Base-by-base conservation (phyloP, 2,797 vertebrate species). In the Vespertilio murinus region DNA sequence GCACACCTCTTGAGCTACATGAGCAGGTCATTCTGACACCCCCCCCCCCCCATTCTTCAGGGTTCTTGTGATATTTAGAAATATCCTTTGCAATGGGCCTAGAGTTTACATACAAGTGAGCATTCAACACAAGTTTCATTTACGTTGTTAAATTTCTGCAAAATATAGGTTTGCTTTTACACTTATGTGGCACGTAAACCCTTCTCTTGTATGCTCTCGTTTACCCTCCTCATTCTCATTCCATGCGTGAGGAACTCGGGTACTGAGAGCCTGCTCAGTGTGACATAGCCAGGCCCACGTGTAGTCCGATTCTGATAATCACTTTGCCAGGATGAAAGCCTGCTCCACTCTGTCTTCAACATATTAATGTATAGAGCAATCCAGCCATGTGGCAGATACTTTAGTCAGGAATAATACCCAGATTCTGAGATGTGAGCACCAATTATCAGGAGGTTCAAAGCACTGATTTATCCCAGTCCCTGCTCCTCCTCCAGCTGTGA, bases 361-460 rank as follows among this genome's bases (percentile, higher is more conserved):
- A 40, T 86, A 82, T 79, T 91, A 90, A 94, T 84, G 75, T 22
- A 59, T 54, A 33, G 18, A 77, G 64, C 71, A 89, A 30, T 33
- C 71, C 23, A 77, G 47, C 77, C 35, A 74, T 18, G 78, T 91
- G 95, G 64, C 92, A 95, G 87, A 85, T 78, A 47, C 88, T 94
- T 95, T 78, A 94, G 88, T 67, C 54, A 94, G 94, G 88, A 97
- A 89, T 95, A 95, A 94, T 94, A 93, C 75, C 49, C 20, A 35
- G 94, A 81, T 95, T 88, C 93, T 56, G 82, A 94, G 90, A 96
- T 85, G 22, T 95, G 94, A 94, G 69, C 88, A 93, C 70, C 94
- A 96, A 91, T 96, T 94, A 95, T 95, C 93, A 91, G 59, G 92
- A 97, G 88, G 65, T 95, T 92, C 84, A 79, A 92, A 96, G 84